phyloP scores from a whole-genome alignment of 1,140 invertebrate species.

The Panonychus citri region DNA sequence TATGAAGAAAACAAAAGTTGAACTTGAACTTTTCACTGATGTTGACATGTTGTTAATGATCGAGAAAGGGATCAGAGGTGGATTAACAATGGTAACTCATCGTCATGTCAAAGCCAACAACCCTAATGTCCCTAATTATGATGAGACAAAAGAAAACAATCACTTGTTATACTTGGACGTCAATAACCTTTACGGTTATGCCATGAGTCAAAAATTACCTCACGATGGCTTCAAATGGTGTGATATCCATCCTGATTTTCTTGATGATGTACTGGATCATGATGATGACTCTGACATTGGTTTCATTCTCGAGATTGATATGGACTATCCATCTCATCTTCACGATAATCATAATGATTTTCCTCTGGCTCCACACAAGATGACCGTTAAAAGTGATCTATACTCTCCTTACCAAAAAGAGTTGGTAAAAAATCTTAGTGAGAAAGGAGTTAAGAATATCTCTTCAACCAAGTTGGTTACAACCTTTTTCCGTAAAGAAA shows the following conservation, averaged over 20 bases:
- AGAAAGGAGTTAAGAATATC: neutral
- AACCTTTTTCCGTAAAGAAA: conserved; percentile 12
- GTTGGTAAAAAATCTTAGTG: neutral
- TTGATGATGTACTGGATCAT: conserved; percentile 2
- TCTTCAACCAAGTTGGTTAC: conserved; percentile 3
- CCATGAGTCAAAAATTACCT: conserved; percentile 9
- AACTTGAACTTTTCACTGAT: too few relatives aligned
- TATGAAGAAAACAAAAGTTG: too few relatives aligned
- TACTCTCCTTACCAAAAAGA: neutral
- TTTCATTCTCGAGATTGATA: conserved; percentile 16
- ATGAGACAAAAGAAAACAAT: conserved; percentile 1
- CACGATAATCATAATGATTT: conserved; percentile 21
- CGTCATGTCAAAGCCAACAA: neutral
- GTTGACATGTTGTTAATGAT: conserved; percentile 16
- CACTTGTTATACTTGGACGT: conserved; percentile 16
- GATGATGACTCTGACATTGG: conserved; percentile 2
- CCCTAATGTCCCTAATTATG: conserved; percentile 13
- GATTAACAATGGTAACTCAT: neutral
- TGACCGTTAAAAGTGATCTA: neutral
- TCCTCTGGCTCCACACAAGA: conserved; percentile 21
- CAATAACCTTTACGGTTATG: neutral
- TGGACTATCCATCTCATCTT: conserved; percentile 15
- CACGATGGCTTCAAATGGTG: conserved; percentile 9
- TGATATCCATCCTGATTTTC: neutral
- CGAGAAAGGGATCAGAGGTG: conserved; percentile 14